Percentiles rank a stretch among this genome's conserved stretches.
Evolutionary conservation across 2,888 invertebrate species (phyloP).

Genomic region (Drosophila pseudotalamancana): DNA sequence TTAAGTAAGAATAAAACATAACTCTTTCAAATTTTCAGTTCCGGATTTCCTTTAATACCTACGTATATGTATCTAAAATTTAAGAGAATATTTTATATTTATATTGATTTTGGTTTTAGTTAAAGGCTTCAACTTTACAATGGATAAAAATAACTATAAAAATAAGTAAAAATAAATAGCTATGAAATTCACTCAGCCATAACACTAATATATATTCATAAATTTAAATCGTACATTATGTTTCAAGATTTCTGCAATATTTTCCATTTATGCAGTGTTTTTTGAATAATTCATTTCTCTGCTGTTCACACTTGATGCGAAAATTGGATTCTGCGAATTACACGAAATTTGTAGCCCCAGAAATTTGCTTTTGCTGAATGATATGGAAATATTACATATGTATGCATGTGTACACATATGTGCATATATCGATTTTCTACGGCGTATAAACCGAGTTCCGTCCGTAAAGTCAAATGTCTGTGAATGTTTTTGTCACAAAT

Average conservation of each 20-base stretch:
- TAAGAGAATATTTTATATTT: too few species aligned
- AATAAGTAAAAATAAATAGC: too few species aligned
- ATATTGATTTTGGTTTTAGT: too few species aligned
- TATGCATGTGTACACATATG: background rate
- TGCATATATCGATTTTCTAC: slow-evolving; percentile 20
- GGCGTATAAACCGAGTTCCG: slow-evolving; percentile 3
- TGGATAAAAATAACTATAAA: too few species aligned
- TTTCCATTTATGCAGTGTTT: background rate
- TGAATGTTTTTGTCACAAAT: slow-evolving; percentile 79
- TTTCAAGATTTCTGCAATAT: background rate
- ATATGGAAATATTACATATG: slow-evolving; percentile 72
- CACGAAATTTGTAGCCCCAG: slow-evolving; percentile 26
- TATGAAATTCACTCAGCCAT: too few species aligned
- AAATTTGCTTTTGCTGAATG: slow-evolving; percentile 25
- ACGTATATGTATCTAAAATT: too few species aligned
- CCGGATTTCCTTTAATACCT: too few species aligned
- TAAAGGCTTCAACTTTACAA: too few species aligned
- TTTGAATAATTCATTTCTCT: slow-evolving; percentile 5
- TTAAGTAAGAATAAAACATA: too few species aligned
- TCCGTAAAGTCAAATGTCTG: slow-evolving; percentile 73
- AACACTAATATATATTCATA: too few species aligned
- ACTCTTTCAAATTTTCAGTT: too few species aligned
- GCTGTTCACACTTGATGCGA: slow-evolving; percentile 6
- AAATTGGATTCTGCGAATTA: slow-evolving; percentile 36
- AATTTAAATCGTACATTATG: background rate